Conservation (phyloP, 2,888 invertebrate genomes). For the Oscheius sp. region DNA sequence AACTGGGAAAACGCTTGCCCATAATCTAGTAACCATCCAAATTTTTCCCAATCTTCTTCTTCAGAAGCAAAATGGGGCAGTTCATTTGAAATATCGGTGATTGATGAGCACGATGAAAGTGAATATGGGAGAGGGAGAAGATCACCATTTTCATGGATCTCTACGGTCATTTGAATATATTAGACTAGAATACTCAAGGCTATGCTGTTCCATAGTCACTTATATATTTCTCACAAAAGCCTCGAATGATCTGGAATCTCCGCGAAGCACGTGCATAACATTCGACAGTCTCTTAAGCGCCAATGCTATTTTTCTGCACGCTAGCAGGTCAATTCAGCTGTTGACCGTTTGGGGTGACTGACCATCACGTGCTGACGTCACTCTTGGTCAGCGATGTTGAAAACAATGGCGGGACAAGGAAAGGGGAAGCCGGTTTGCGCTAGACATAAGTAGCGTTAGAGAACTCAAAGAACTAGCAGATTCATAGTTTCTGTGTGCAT, state of each 20-base stretch:
- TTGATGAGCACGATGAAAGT: slow-evolving; percentile 15
- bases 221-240: neutral
- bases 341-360: neutral
- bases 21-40: slow-evolving; percentile 41
- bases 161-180: slow-evolving; percentile 1
- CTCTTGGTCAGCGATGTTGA: neutral
- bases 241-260: slow-evolving; percentile 38
- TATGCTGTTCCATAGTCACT: neutral
- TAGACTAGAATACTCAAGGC: neutral
- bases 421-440: too few relatives aligned
- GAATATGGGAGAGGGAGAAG: slow-evolving; percentile 10
- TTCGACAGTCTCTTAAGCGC: slow-evolving; percentile 30
- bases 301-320: slow-evolving; percentile 4
- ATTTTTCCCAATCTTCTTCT: slow-evolving; percentile 43
- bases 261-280: slow-evolving; percentile 20
- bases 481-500: too few relatives aligned
- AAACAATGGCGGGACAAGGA: too few relatives aligned
- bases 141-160: neutral
- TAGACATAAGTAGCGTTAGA: too few relatives aligned
- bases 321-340: neutral
- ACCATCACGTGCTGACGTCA: neutral
- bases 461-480: too few relatives aligned
- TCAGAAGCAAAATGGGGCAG: slow-evolving; percentile 41
- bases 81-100: slow-evolving; percentile 23
- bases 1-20: neutral